Conservation (phyloP, 2,888 invertebrate genomes). For the Stegophylla sp. region DNA sequence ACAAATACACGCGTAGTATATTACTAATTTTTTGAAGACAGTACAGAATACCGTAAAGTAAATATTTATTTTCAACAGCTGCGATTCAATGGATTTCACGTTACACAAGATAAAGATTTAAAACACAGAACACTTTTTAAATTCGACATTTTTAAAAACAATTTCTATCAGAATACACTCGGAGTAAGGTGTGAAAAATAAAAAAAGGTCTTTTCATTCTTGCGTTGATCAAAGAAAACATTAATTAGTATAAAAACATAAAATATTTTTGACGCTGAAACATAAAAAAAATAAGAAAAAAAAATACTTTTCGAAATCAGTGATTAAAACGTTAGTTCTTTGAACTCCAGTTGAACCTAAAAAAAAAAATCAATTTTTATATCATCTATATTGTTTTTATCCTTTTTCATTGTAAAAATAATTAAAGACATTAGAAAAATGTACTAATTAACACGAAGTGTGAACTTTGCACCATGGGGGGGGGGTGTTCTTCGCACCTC, state of each 20-base stretch:
- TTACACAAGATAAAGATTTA: no score
- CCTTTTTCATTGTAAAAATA: background rate
- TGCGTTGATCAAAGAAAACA: background rate
- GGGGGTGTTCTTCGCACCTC: no score
- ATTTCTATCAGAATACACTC: background rate
- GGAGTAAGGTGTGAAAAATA: background rate
- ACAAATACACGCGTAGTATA: no score
- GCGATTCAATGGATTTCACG: no score
- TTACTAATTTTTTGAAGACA: no score
- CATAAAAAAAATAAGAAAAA: background rate
- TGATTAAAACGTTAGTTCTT: background rate
- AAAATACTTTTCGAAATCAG: background rate
- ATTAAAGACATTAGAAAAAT: background rate
- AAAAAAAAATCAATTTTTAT: background rate
- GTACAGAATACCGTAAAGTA: no score
- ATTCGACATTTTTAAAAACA: background rate
- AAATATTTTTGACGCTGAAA: background rate
- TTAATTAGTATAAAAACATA: slow-evolving; percentile 10
- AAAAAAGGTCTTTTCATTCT: no score
- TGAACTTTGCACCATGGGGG: no score
- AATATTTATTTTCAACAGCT: no score
- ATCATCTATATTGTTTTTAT: background rate
- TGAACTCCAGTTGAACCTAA: background rate
- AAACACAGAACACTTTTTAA: background rate
- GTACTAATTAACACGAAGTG: background rate